A percentile compares a stretch with the other conserved stretches of the same genome.
Evolutionary conservation across 2,113 vertebrate species (phyloP).

Genomic region (Neolamprologus hecqui): DNA sequence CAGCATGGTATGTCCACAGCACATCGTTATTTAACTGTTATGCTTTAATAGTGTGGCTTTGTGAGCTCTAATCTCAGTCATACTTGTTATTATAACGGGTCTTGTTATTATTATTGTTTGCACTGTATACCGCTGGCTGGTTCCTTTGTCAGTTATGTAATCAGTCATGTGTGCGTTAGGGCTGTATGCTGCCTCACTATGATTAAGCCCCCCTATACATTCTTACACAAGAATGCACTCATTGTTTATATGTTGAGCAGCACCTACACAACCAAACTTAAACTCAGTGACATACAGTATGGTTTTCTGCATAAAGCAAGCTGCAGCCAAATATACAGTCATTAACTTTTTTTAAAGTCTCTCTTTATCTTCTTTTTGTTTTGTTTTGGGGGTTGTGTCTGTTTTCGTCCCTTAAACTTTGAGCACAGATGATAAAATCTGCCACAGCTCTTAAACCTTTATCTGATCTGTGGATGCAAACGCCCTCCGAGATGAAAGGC

Average conservation of each 20-base stretch:
- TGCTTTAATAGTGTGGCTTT: neutral
- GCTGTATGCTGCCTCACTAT: neutral
- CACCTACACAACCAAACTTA: neutral
- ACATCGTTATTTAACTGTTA: neutral
- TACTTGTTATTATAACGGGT: neutral
- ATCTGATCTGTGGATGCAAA: neutral
- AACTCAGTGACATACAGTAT: neutral
- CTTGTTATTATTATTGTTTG: neutral
- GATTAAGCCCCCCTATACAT: neutral
- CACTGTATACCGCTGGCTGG: neutral
- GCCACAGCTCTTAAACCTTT: neutral
- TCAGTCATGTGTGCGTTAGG: neutral
- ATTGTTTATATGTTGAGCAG: neutral
- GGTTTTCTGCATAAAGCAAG: neutral
- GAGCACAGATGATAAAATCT: neutral
- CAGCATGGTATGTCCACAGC: slow-evolving; percentile 50
- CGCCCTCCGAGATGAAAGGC: neutral
- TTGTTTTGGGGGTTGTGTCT: neutral
- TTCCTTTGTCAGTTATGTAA: neutral
- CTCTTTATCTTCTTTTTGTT: neutral
- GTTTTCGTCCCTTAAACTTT: neutral
- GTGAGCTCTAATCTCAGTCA: neutral
- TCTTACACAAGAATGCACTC: neutral
- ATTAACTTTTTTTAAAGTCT: neutral
- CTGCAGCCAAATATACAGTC: neutral